Percentiles rank a stretch among this genome's conserved stretches.
phyloP scores from a whole-genome alignment of 2,113 vertebrate genomes.

The Alaudala cheleensis region DNA sequence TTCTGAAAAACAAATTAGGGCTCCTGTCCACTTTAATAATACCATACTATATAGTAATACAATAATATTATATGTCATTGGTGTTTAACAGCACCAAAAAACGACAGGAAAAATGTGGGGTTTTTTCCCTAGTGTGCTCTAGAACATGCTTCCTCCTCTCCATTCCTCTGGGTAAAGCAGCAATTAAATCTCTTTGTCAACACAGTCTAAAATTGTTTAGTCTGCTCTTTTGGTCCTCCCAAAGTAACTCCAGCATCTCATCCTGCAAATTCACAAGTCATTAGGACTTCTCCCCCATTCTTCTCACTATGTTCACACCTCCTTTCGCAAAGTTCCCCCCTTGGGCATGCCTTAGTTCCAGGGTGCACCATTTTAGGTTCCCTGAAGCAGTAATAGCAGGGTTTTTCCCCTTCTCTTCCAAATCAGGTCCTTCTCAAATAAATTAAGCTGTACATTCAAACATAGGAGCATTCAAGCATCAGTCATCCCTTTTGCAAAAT shows the following conservation, averaged over 20 bases:
- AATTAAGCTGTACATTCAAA: neutral
- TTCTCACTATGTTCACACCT: neutral
- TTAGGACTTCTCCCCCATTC: neutral
- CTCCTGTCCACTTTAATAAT: neutral
- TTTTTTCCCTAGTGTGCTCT: neutral
- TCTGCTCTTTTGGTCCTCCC: neutral
- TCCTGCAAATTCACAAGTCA: neutral
- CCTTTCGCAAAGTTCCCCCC: neutral
- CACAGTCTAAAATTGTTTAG: neutral
- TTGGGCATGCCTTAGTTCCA: neutral
- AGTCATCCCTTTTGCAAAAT: neutral
- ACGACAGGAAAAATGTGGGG: rapidly evolving
- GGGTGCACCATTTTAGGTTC: neutral
- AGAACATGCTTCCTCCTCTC: neutral
- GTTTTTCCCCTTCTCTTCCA: neutral
- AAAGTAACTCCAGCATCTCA: neutral
- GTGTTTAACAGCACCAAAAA: neutral
- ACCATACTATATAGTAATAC: neutral
- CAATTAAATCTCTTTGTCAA: neutral
- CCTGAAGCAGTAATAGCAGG: neutral
- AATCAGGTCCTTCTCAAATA: neutral
- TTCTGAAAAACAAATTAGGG: neutral
- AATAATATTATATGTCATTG: neutral
- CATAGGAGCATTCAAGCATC: neutral
- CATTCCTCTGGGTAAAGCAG: neutral